Conservation (phyloP, 2,113 vertebrate genomes). For the Myiopsitta monachus region DNA sequence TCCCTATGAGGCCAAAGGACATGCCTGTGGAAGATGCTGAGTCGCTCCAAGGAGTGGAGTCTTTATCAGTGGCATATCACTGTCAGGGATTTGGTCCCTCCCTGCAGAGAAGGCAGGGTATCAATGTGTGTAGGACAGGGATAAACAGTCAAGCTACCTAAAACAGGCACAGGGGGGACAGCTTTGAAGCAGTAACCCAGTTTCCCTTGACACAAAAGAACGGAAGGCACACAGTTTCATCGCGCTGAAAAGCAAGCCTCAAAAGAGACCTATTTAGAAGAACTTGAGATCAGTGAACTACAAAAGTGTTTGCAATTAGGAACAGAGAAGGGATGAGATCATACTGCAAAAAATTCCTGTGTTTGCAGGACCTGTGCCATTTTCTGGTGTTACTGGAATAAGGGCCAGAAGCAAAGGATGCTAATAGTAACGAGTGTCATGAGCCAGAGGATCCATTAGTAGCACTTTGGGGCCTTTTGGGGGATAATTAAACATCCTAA, state of each 20-base stretch:
- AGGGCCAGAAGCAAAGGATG: not conserved
- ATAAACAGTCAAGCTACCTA: not conserved
- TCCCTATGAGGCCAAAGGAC: not conserved
- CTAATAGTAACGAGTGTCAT: not conserved
- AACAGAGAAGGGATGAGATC: not conserved
- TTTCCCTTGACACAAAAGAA: not conserved
- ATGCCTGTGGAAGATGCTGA: not conserved
- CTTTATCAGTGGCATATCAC: not conserved
- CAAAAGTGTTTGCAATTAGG: not conserved
- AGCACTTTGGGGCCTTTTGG: slow-evolving; percentile 13
- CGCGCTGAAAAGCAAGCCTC: not conserved
- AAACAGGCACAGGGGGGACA: not conserved
- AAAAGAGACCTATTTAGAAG: not conserved
- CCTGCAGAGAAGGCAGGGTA: not conserved
- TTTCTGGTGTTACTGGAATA: not conserved
- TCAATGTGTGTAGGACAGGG: not conserved
- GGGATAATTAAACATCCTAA: slow-evolving; percentile 39
- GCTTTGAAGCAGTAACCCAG: not conserved
- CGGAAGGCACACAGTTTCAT: not conserved
- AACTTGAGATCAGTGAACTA: not conserved
- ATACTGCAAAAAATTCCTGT: not conserved
- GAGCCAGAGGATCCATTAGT: slow-evolving; percentile 44
- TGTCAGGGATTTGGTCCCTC: not conserved
- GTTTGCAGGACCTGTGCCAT: not conserved
- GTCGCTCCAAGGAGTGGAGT: not conserved